A percentile compares a stretch with the other conserved stretches of the same genome.
Conservation (phyloP, 2,113 vertebrate species). For the Anhinga anhinga region DNA sequence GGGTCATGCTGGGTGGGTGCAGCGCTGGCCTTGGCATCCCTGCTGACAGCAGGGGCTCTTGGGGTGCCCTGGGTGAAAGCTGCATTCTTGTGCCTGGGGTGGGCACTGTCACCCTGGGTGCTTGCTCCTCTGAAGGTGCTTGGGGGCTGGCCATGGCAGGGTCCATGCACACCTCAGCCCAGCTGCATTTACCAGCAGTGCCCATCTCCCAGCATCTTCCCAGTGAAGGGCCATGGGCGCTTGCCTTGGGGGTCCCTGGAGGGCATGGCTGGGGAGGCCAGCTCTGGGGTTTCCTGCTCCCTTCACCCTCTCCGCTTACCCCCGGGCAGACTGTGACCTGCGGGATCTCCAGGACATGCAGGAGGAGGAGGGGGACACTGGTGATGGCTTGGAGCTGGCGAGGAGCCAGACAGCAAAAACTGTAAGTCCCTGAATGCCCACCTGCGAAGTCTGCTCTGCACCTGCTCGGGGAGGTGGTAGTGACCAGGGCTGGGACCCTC, state of each 20-base stretch:
- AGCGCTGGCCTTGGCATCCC: background rate
- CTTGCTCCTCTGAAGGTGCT: background rate
- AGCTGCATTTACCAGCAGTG: fast-evolving
- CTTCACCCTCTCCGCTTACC: background rate
- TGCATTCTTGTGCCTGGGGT: background rate
- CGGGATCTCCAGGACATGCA: conserved; percentile 87
- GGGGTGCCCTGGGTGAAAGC: background rate
- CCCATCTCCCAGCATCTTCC: background rate
- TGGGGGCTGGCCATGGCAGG: fast-evolving
- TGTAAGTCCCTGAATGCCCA: conserved; percentile 39
- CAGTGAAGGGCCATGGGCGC: background rate
- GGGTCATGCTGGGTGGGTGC: background rate
- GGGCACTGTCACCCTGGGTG: fast-evolving
- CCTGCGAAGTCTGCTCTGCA: background rate
- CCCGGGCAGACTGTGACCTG: conserved; percentile 86
- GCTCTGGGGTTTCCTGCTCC: background rate
- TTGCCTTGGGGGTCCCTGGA: background rate
- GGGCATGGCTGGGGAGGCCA: background rate
- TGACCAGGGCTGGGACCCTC: background rate
- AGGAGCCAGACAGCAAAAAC: conserved; percentile 41
- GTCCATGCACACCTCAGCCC: background rate
- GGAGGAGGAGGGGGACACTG: conserved; percentile 82
- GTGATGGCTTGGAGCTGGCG: conserved; percentile 51
- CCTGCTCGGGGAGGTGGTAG: fast-evolving
- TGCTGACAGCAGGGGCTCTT: background rate